phyloP scores from a whole-genome alignment of 2,797 vertebrate species.

The Enoplosus armatus region DNA sequence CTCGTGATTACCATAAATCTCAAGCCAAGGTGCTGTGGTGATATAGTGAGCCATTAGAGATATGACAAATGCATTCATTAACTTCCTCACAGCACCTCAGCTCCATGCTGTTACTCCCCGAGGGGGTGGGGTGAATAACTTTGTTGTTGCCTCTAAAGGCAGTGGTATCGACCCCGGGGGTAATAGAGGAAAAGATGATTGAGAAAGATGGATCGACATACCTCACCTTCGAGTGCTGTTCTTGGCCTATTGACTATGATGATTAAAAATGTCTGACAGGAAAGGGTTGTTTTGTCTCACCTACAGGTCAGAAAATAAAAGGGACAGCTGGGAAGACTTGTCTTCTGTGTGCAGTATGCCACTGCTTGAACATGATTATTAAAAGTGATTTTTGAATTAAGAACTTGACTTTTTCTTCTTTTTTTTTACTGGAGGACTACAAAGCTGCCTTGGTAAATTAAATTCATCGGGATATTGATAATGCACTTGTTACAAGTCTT shows the following conservation, averaged over 20 bases:
- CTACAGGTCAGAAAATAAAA: constrained; percentile 23
- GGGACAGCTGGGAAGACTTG: neutral
- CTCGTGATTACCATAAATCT: constrained; percentile 68
- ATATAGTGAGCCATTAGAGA: constrained; percentile 72
- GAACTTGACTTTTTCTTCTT: too few relatives aligned
- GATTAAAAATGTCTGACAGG: constrained; percentile 44
- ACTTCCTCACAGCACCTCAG: constrained; percentile 30
- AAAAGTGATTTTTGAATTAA: neutral
- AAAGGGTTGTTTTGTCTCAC: constrained; percentile 8
- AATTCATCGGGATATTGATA: neutral
- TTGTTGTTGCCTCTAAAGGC: constrained; percentile 46
- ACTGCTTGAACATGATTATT: neutral
- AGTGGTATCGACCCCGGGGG: constrained; percentile 35
- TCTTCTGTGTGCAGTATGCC: neutral
- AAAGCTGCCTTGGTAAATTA: constrained; percentile 6
- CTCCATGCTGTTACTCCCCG: constrained; percentile 45
- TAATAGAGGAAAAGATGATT: constrained; percentile 44
- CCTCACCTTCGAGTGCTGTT: constrained; percentile 43
- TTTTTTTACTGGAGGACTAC: neutral
- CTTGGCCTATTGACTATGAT: constrained; percentile 48
- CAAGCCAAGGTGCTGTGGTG: constrained; percentile 62
- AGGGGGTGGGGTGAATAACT: constrained; percentile 44
- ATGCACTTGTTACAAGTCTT: neutral
- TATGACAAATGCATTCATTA: constrained; percentile 78
- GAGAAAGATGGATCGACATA: constrained; percentile 49